Conservation (phyloP, 64 coral and sea anemone species). For the Actinia tenebrosa region DNA sequence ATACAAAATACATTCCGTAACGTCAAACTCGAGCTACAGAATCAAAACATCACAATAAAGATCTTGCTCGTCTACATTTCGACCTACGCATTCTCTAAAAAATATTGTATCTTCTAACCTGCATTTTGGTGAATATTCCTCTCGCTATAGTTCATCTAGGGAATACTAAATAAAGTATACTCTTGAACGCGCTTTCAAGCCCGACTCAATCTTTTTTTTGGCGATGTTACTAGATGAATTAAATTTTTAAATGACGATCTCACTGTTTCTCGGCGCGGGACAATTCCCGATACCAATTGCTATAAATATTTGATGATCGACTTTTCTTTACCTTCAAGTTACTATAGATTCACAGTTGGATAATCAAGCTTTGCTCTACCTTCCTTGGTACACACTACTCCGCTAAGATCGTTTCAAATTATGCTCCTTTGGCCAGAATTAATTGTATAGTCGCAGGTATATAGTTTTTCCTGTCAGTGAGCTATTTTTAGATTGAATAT, state of each 20-base stretch:
- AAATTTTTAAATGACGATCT: background rate
- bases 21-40: background rate
- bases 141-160: background rate
- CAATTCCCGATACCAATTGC: background rate
- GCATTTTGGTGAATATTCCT: background rate
- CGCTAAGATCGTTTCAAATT: background rate
- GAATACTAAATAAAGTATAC: background rate
- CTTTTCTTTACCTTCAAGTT: slow-evolving; percentile 14
- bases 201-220: background rate
- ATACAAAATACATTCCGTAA: background rate
- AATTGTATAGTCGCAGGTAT: background rate
- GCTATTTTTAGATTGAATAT: background rate
- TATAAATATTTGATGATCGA: slow-evolving; percentile 1
- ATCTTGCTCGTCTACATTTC: background rate
- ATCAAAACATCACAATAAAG: background rate
- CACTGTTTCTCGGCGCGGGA: background rate
- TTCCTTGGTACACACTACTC: background rate
- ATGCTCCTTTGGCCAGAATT: background rate
- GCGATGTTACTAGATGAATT: background rate
- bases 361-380: background rate
- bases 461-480: background rate
- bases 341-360: background rate
- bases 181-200: background rate
- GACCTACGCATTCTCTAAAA: background rate
- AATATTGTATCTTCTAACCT: background rate